Base-by-base conservation (phyloP, 2,797 vertebrate genomes). In the Botia kubotai region DNA sequence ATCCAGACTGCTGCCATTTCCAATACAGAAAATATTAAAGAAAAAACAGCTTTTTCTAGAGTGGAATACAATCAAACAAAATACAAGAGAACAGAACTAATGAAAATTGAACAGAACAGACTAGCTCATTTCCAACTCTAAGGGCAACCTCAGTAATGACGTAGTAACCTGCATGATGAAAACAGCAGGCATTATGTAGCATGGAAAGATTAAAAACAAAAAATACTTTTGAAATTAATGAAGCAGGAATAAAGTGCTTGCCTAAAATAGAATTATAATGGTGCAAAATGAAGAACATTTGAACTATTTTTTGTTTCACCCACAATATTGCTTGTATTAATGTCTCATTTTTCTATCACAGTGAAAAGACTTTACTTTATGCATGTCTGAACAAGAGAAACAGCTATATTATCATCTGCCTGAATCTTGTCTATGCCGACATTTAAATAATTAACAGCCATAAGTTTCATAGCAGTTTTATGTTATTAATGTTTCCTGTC, bases 1-100 rank as follows among this genome's bases (percentile, higher is more conserved):
- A 58, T 82, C 65, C 67, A 52, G 70, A 73, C 2, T 33, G 39
- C 29, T 69, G 63, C 74, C 65, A 57, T 75, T 43, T 68, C 57
- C 36, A 71, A 77, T 46, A 33, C 62, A 46, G 6, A 36, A 69
- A 3, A 0, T n/a, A 67, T 17, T 19, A 43, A 36, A 52, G 17
- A n/a, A n/a, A n/a, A 62, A 33, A 75, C 10, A 53, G 26, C n/a
- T 58, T 67, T 65, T 46, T 39, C 8, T 43, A 10, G 19, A 57
- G 21, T 65, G 36, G 52, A n/a, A 74, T 11, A 55, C 16, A 17
- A 68, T 21, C 33, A 67, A 74, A 72, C 72, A 14, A 55, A 46
- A 79, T 43, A 72, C 58, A 72, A 55, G n/a, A n/a, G 13, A 29
- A 72, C 14, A 72, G 3, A 70, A 6, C 3, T 55, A 33, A 67